phyloP scores from a whole-genome alignment of 2,113 vertebrate species.

The Tylochromis polylepis region DNA sequence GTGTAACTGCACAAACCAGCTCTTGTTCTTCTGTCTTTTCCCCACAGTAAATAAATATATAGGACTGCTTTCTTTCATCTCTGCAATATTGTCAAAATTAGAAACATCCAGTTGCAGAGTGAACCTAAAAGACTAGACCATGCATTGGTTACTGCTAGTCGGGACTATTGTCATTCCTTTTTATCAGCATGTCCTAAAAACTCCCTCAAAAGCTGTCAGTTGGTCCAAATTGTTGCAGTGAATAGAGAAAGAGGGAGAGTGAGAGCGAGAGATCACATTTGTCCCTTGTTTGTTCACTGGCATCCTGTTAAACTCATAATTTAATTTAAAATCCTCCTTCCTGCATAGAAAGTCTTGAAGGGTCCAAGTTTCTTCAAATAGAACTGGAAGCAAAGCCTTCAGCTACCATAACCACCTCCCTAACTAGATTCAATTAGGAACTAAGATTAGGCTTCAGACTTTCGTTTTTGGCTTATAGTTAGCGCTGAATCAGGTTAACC shows the following conservation, averaged over 20 bases:
- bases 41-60: background rate
- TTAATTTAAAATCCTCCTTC: background rate
- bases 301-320: accelerated
- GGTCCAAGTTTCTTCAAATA: background rate
- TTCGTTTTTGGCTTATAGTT: background rate
- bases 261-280: background rate
- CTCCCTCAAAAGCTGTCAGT: background rate
- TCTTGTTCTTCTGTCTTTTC: background rate
- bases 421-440: background rate
- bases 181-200: background rate
- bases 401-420: background rate
- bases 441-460: background rate
- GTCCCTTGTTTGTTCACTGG: background rate
- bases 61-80: background rate
- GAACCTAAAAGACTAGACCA: background rate
- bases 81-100: background rate
- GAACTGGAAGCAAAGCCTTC: background rate
- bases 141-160: background rate
- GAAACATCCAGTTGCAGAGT: accelerated
- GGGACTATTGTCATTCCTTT: background rate
- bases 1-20: background rate
- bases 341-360: background rate
- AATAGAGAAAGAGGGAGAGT: accelerated
- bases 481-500: background rate
- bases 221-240: background rate